A percentile compares a stretch with the other conserved stretches of the same genome.
phyloP scores from a whole-genome alignment of 2,113 vertebrate genomes.

The Ictalurus furcatus region DNA sequence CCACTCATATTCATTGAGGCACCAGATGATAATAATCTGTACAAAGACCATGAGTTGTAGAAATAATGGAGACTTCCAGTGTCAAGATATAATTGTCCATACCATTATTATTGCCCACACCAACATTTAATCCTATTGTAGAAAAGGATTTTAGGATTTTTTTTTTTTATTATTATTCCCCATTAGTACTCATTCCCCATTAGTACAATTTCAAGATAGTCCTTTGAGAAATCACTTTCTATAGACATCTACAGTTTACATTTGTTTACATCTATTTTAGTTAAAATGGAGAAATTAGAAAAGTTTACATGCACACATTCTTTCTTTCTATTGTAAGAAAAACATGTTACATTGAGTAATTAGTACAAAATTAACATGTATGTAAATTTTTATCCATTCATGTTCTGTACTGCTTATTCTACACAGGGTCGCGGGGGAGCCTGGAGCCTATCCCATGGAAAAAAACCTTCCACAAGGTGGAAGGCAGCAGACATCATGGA shows the following conservation, averaged over 20 bases:
- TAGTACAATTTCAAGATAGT: not conserved
- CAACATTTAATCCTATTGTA: not conserved
- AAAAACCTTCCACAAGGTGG: no score
- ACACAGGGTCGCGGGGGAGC: no score
- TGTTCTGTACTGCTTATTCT: no score
- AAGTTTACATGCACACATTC: not conserved
- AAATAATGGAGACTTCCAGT: not conserved
- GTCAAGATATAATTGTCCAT: not conserved
- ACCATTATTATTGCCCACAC: not conserved
- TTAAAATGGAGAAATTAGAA: not conserved
- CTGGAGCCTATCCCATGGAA: no score
- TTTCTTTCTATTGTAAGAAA: not conserved
- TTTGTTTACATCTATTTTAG: not conserved
- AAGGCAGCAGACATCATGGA: no score
- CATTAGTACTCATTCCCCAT: not conserved
- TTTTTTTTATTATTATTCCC: not conserved
- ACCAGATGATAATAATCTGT: not conserved
- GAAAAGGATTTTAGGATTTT: not conserved
- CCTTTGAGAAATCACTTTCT: not conserved
- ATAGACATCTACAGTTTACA: not conserved
- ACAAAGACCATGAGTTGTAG: not conserved
- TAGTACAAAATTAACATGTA: not conserved
- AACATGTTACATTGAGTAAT: not conserved
- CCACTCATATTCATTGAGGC: not conserved
- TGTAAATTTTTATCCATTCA: not conserved